phyloP scores from a whole-genome alignment of 2,888 invertebrate species.

The Charanyca ferruginea region DNA sequence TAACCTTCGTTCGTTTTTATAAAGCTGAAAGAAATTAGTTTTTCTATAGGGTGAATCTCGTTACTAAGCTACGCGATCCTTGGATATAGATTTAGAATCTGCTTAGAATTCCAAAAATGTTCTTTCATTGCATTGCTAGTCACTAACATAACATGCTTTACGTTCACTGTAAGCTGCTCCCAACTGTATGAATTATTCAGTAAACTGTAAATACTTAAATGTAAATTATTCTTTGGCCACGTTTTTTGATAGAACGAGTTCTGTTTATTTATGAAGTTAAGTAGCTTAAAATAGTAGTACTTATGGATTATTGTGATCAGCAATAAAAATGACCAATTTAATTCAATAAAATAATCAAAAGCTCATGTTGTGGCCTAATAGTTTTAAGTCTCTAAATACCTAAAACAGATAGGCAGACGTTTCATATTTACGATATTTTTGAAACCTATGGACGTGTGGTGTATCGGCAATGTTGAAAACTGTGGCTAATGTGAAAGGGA shows the following conservation, averaged over 20 bases:
- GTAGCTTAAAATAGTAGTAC: too few species aligned
- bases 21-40: slow-evolving; percentile 50
- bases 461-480: slow-evolving; percentile 68
- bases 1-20: slow-evolving; percentile 29
- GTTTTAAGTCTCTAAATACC: neutral
- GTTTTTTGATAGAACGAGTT: slow-evolving; percentile 5
- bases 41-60: slow-evolving; percentile 38
- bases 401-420: neutral
- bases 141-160: slow-evolving; percentile 23
- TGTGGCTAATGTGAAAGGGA: slow-evolving; percentile 75
- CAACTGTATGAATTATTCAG: slow-evolving; percentile 36
- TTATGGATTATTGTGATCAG: too few species aligned
- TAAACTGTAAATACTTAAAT: slow-evolving; percentile 13
- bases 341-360: too few species aligned
- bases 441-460: slow-evolving; percentile 58
- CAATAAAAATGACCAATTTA: too few species aligned
- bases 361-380: neutral
- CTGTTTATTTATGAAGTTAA: neutral
- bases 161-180: slow-evolving; percentile 10
- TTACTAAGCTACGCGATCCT: slow-evolving; percentile 38
- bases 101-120: slow-evolving; percentile 37
- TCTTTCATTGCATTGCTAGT: slow-evolving; percentile 34
- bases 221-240: slow-evolving; percentile 8
- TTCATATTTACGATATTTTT: slow-evolving; percentile 27
- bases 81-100: slow-evolving; percentile 39